Conservation (phyloP, 2,113 vertebrate genomes). For the Poeciliopsis retropinna region DNA sequence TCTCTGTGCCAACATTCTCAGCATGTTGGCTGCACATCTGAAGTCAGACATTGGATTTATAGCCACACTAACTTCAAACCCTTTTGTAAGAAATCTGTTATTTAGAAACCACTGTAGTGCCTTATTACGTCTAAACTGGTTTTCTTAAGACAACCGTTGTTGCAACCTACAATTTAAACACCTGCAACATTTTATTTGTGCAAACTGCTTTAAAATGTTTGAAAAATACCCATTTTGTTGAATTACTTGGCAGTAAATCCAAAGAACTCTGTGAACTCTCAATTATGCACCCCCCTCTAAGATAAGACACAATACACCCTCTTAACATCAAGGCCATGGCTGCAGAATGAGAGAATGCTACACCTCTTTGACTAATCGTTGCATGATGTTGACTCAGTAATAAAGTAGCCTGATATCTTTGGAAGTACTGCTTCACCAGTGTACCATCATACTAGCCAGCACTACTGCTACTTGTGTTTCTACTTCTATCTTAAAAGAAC, state of each 20-base stretch:
- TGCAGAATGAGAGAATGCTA: conserved; percentile 35
- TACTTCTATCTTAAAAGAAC: no score
- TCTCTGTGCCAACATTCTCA: conserved; percentile 38
- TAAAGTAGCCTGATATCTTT: conserved; percentile 8
- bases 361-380: conserved; percentile 5
- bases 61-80: conserved; percentile 11
- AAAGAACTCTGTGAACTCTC: conserved; percentile 66
- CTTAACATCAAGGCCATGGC: conserved; percentile 40
- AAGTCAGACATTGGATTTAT: conserved; percentile 48
- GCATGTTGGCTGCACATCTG: conserved; percentile 32
- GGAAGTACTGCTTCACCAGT: conserved; percentile 8
- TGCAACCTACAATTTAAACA: conserved; percentile 43
- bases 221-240: conserved; percentile 53
- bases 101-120: conserved; percentile 30
- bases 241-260: conserved; percentile 54
- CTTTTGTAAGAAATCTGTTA: conserved; percentile 25
- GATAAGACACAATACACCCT: conserved; percentile 40
- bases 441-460: conserved; percentile 13
- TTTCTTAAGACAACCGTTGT: neutral
- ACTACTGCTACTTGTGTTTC: neutral
- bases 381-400: conserved; percentile 12
- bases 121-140: conserved; percentile 32
- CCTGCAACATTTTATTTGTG: conserved; percentile 41
- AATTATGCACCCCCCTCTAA: conserved; percentile 31
- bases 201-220: conserved; percentile 45